Conservation (phyloP, 1,140 invertebrate species). For the Tribolium castaneum region DNA sequence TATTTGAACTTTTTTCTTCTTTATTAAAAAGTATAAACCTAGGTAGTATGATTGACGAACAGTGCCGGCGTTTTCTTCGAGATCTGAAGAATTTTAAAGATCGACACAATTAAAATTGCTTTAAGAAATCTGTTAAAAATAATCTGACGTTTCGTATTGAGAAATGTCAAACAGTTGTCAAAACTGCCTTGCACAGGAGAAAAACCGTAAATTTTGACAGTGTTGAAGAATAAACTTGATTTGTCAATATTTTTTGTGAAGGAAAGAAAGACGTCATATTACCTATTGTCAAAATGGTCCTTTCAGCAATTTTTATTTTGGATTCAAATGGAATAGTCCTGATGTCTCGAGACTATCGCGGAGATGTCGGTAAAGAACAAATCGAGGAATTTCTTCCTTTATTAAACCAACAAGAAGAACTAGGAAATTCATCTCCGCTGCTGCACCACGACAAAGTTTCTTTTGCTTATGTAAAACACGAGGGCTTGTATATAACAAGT, state of each 20-base stretch:
- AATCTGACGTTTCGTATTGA: no score
- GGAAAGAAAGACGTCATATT: not conserved
- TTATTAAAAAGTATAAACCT: no score
- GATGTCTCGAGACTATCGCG: constrained; percentile 7
- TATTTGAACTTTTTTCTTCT: no score
- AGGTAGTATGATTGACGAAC: no score
- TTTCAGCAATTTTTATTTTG: not conserved
- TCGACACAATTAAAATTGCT: no score
- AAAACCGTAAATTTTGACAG: no score
- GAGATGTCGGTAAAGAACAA: not conserved
- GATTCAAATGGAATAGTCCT: constrained; percentile 6
- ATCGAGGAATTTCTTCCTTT: constrained; percentile 12
- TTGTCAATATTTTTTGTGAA: not conserved
- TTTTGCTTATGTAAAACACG: constrained; percentile 5
- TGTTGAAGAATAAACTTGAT: no score
- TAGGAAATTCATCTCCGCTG: not conserved
- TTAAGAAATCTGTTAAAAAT: no score
- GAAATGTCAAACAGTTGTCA: no score
- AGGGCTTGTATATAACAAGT: constrained; percentile 9
- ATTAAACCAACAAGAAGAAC: constrained; percentile 3
- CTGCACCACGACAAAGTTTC: not conserved
- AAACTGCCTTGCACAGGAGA: no score
- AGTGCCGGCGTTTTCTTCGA: no score
- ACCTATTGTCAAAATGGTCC: not conserved
- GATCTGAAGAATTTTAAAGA: no score